These are phyloP conservation scores for Drosophila cognata DNA, from an alignment of 2,888 invertebrate species.

Conservation along the genomic window DNA sequence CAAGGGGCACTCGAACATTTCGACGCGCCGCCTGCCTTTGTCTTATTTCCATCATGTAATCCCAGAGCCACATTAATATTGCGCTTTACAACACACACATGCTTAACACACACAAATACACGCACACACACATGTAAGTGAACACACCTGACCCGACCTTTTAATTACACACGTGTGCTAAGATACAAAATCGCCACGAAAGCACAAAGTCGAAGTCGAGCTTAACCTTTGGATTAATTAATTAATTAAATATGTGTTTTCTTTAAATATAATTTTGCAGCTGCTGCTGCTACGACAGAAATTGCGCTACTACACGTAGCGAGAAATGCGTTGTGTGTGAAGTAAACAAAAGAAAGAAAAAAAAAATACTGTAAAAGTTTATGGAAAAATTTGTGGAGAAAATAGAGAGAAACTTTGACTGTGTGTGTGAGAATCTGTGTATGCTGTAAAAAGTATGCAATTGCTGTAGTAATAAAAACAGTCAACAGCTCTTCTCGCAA, in stretches of 20 bases:
- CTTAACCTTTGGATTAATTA: conserved; percentile 36
- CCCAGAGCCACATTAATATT: conserved; percentile 79
- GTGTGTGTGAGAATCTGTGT: conserved; percentile 20
- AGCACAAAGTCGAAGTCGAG: conserved; percentile 56
- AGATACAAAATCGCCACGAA: conserved; percentile 59
- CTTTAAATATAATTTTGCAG: conserved; percentile 13
- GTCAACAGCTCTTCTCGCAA: conserved; percentile 9
- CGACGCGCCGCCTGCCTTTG: conserved; percentile 64
- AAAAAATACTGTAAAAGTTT: conserved; percentile 25
- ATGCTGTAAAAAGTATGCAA: conserved; percentile 23
- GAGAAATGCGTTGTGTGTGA: conserved; percentile 33
- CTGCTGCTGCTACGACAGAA: neutral
- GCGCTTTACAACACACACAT: conserved; percentile 5
- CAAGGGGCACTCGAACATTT: conserved; percentile 67
- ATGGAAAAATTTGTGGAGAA: conserved; percentile 34
- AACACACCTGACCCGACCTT: conserved; percentile 31
- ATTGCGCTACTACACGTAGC: conserved; percentile 21
- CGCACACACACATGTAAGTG: conserved; percentile 1
- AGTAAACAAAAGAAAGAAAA: conserved; percentile 68
- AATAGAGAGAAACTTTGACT: conserved; percentile 9
- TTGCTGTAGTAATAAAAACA: conserved; percentile 7
- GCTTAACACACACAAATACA: conserved; percentile 4
- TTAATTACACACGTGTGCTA: conserved; percentile 56
- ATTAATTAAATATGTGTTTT: conserved; percentile 25
- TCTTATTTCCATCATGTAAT: conserved; percentile 75